phyloP scores from a whole-genome alignment of 1,140 invertebrate species.

The Drosophila miranda region DNA sequence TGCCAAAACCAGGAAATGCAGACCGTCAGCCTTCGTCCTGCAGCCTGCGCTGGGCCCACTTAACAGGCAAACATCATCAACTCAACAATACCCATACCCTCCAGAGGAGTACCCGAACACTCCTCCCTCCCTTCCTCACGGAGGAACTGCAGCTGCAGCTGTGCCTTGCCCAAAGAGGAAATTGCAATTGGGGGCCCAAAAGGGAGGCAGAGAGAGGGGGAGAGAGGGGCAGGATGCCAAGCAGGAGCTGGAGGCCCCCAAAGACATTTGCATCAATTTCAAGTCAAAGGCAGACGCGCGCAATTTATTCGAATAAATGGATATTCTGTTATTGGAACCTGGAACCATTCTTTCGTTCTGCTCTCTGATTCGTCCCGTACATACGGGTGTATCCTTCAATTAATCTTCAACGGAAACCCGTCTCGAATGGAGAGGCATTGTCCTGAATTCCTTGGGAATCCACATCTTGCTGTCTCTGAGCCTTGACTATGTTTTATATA shows the following conservation, averaged over 20 bases:
- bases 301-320: conserved; percentile 3
- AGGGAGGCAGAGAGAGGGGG: conserved; percentile 19
- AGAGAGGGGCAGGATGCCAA: neutral
- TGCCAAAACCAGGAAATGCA: conserved; percentile 36
- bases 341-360: too few species aligned
- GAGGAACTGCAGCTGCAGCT: conserved; percentile 34
- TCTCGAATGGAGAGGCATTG: too few species aligned
- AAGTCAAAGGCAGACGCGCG: conserved; percentile 28
- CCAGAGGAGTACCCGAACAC: too few species aligned
- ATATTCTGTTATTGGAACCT: neutral
- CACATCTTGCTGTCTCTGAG: too few species aligned
- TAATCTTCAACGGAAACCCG: too few species aligned
- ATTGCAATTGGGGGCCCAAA: conserved; percentile 68
- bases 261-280: conserved; percentile 54
- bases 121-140: neutral
- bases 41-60: conserved; percentile 43
- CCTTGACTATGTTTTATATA: neutral
- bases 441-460: too few species aligned
- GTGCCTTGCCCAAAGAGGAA: conserved; percentile 54
- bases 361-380: too few species aligned
- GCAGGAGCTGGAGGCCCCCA: neutral
- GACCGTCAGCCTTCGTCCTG: too few species aligned
- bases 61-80: conserved; percentile 69
- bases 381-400: too few species aligned
- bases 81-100: conserved; percentile 16